Evolutionary conservation across 2,113 vertebrate genomes (phyloP).

Genomic region (Thryonomys swinderianus): DNA sequence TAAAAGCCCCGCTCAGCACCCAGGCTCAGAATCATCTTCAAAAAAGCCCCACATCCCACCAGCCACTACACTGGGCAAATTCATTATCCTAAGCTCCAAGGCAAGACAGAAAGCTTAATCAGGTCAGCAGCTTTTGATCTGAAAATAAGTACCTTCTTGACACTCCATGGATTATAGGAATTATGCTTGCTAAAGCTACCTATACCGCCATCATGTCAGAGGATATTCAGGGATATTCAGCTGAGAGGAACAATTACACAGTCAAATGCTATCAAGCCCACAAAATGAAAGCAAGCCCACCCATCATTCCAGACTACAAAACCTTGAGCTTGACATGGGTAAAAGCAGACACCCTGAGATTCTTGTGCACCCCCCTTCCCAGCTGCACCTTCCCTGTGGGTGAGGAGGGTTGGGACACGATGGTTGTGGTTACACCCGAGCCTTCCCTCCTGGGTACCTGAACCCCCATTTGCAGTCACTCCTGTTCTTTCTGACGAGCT

Average conservation of each 20-base stretch:
- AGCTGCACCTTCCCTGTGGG: not conserved
- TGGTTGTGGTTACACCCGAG: not conserved
- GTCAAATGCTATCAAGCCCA: slow-evolving; percentile 48
- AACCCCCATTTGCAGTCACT: slow-evolving; percentile 14
- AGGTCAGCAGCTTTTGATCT: slow-evolving; percentile 75
- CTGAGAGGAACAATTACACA: slow-evolving; percentile 61
- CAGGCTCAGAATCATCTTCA: slow-evolving; percentile 37
- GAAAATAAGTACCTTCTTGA: slow-evolving; percentile 73
- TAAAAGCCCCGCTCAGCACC: not conserved
- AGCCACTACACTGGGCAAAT: slow-evolving; percentile 19
- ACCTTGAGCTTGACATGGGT: not conserved
- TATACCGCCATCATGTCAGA: slow-evolving; percentile 54
- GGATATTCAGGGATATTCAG: slow-evolving; percentile 45
- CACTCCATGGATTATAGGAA: slow-evolving; percentile 57
- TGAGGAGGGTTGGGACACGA: not conserved
- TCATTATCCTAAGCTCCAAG: slow-evolving; percentile 40
- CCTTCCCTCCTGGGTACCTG: not conserved
- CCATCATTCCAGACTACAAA: slow-evolving; percentile 56
- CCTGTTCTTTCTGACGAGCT: slow-evolving; percentile 53
- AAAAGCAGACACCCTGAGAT: slow-evolving; percentile 20
- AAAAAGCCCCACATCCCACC: not conserved
- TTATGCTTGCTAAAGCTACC: slow-evolving; percentile 59
- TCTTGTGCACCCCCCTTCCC: not conserved
- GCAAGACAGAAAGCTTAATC: slow-evolving; percentile 66
- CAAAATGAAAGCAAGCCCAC: slow-evolving; percentile 66